These are phyloP conservation scores for Hypsibius dujardini DNA, from an alignment of 1,140 invertebrate genomes.

Conservation along the genomic window DNA sequence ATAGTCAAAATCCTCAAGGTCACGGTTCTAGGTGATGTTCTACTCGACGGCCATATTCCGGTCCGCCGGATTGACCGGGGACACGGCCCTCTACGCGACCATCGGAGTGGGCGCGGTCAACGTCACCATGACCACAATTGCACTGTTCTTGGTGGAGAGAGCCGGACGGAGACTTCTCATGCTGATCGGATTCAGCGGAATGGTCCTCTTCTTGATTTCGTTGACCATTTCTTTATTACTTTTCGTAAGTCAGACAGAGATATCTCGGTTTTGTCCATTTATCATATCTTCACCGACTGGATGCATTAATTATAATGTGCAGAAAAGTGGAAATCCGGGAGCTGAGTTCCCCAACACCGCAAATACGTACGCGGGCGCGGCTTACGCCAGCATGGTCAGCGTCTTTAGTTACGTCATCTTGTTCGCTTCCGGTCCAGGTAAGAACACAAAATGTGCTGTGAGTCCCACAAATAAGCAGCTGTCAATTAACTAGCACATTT, in stretches of 20 bases:
- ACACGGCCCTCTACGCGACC: slow-evolving; percentile 53
- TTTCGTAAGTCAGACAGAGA: no score
- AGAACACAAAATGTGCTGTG: slow-evolving; percentile 20
- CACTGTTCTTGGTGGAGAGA: slow-evolving; percentile 59
- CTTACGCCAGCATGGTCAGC: slow-evolving; percentile 54
- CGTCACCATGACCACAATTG: slow-evolving; percentile 66
- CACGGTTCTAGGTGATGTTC: slow-evolving; percentile 56
- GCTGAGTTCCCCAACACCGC: neutral
- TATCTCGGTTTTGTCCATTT: no score
- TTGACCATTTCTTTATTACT: no score
- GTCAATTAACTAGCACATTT: no score
- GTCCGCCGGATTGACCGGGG: slow-evolving; percentile 43
- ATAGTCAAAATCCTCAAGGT: no score
- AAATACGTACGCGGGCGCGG: slow-evolving; percentile 41
- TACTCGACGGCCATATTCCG: slow-evolving; percentile 65
- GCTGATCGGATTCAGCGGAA: slow-evolving; percentile 41
- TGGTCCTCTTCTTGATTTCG: neutral
- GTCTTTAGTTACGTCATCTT: slow-evolving; percentile 65
- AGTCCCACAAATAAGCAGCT: no score
- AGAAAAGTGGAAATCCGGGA: no score
- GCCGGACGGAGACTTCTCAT: slow-evolving; percentile 61
- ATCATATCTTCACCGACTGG: no score
- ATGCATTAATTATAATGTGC: no score
- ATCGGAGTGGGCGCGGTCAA: slow-evolving; percentile 70
- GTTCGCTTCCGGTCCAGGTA: slow-evolving; percentile 72